Evolutionary conservation across 2,113 vertebrate species (phyloP), one percentile per base, ranked within the genome.

Genomic region (Seriola rivoliana): DNA sequence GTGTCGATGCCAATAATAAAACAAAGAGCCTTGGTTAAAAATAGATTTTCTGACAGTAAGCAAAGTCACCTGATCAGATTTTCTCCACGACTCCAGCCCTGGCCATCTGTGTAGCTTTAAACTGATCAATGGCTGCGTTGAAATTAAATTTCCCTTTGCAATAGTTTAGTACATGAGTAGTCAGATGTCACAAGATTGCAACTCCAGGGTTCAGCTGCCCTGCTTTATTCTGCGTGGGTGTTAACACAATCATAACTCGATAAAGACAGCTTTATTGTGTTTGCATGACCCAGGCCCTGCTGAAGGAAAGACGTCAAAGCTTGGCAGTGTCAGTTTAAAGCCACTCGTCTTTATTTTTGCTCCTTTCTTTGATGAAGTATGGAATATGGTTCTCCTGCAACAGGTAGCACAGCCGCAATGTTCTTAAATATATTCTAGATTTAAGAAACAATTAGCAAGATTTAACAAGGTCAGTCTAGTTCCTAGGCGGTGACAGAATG

Each of bases 211-310:
- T 86, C 68, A 82, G 76, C 72, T 71, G 77, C 65, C 25, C 70
- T 3, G 29, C n/a, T 73, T 48, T 55, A n/a, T 60, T 65, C 67
- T 4, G 60, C 4, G 75, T 74, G 75, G 85, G 81, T 44, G 82
- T 78, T 60, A 89, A 80, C 72, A 4, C 69, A 1, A 32, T 71
- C 63, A 52, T 83, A 90, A 90, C 88, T 87, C 32, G 16, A 86
- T 90, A 38, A 80, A 55, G 80, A 74, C 63, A 54, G 75, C 14
- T 89, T 92, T 89, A 87, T 89, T 83, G 66, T 71, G 50, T 85
- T 68, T 55, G 64, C 34, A 25, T 74, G 76, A 80, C 68, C 74
- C 16, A 0, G 29, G 52, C 25, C 42, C 21, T 54, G 50, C 69
- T 38, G 66, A 84, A 67, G 59, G 55, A 73, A 70, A 75, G 57